Evolutionary conservation across 2,797 vertebrate species (phyloP).

Genomic region (Xiphorhynchus erythropygius): DNA sequence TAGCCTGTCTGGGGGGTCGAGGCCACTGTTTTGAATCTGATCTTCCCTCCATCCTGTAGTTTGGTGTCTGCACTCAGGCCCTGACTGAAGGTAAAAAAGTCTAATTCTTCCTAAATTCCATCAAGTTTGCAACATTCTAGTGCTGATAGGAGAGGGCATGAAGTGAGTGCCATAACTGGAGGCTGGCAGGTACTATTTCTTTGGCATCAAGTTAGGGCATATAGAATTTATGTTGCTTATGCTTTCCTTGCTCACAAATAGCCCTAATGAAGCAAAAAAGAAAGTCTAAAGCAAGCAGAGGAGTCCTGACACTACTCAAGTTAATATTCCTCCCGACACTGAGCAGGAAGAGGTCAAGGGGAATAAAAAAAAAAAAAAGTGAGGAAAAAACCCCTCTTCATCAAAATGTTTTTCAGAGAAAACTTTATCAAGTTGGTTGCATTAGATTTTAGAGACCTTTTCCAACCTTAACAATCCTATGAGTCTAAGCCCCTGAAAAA

Average conservation of each 20-base stretch:
- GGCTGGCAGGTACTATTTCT: neutral
- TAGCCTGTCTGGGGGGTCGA: neutral
- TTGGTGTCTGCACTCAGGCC: neutral
- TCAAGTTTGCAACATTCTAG: neutral
- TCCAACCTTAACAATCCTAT: rapidly evolving
- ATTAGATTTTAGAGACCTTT: neutral
- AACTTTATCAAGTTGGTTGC: neutral
- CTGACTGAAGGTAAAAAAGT: neutral
- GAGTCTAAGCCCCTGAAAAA: neutral
- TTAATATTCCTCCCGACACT: neutral
- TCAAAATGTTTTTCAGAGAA: neutral
- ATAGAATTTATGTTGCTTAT: rapidly evolving
- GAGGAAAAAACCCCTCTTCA: rapidly evolving
- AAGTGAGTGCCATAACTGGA: neutral
- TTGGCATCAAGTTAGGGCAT: neutral
- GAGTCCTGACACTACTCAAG: neutral
- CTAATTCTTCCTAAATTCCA: neutral
- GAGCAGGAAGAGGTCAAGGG: neutral
- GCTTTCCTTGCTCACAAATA: neutral
- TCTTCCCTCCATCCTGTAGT: neutral
- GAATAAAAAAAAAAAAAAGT: neutral
- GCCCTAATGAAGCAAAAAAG: neutral
- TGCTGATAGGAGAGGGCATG: neutral
- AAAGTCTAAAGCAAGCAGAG: neutral
- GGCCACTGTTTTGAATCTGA: neutral